phyloP scores from a whole-genome alignment of 2,797 vertebrate species.

The Xenopus petersii region DNA sequence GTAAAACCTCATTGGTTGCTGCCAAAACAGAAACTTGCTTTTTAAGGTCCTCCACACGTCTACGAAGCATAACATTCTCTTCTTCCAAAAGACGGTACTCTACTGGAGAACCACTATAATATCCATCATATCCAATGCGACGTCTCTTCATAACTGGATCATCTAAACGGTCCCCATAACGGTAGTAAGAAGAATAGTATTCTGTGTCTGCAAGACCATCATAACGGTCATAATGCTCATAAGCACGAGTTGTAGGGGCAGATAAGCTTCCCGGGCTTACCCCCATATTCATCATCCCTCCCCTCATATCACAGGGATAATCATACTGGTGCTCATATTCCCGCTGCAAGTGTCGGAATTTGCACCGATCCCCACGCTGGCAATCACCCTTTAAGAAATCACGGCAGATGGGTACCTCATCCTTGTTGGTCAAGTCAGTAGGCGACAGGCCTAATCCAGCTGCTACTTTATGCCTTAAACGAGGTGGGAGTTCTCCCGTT shows the following conservation, averaged over 20 bases:
- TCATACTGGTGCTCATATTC: slow-evolving; percentile 79
- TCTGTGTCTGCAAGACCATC: slow-evolving; percentile 49
- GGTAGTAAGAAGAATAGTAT: slow-evolving; percentile 52
- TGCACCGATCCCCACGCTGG: slow-evolving; percentile 90
- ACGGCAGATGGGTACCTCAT: slow-evolving; percentile 92
- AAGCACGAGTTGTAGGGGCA: slow-evolving; percentile 69
- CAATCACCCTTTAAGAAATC: slow-evolving; percentile 95
- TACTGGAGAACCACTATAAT: slow-evolving; percentile 72
- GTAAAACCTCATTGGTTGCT: slow-evolving; percentile 94
- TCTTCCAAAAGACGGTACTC: slow-evolving; percentile 93
- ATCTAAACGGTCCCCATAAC: slow-evolving; percentile 69
- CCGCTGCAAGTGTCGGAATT: slow-evolving; percentile 90
- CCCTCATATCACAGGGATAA: slow-evolving; percentile 58
- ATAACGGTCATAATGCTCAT: slow-evolving; percentile 75
- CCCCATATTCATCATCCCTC: slow-evolving; percentile 60
- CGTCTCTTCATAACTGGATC: slow-evolving; percentile 87
- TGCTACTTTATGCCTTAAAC: slow-evolving; percentile 91
- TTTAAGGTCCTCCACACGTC: slow-evolving; percentile 91
- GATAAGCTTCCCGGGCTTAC: slow-evolving; percentile 50
- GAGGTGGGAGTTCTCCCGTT: slow-evolving; percentile 84
- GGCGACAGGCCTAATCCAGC: slow-evolving; percentile 87
- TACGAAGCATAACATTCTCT: slow-evolving; percentile 87
- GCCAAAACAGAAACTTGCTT: slow-evolving; percentile 93
- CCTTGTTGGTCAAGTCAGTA: slow-evolving; percentile 87
- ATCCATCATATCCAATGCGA: slow-evolving; percentile 76